Conservation (phyloP, 2,113 vertebrate genomes). For the Oceanodroma tethys region DNA sequence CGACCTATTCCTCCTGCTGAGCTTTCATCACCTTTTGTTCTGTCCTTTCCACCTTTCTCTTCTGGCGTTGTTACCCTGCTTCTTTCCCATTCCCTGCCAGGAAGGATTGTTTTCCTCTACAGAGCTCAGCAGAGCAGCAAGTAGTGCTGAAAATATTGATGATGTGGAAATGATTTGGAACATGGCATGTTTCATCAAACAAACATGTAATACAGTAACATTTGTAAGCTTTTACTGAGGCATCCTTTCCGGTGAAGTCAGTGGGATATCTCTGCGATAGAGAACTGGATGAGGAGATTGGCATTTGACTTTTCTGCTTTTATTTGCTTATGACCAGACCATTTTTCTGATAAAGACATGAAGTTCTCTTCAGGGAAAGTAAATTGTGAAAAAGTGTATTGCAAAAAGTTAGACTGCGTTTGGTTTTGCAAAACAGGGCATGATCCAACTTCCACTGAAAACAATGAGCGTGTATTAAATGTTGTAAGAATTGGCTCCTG, state of each 20-base stretch:
- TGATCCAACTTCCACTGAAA: background rate
- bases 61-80: background rate
- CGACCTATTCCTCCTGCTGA: background rate
- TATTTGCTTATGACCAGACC: background rate
- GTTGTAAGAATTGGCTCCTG: background rate
- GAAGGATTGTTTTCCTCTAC: background rate
- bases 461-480: background rate
- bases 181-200: background rate
- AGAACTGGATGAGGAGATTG: background rate
- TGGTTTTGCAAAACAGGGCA: background rate
- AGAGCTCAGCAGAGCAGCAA: background rate
- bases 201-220: background rate
- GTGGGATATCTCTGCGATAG: background rate
- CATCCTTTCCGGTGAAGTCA: background rate
- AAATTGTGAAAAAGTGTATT: background rate
- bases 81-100: background rate
- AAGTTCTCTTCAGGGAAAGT: background rate
- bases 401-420: background rate
- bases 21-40: background rate
- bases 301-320: background rate
- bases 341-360: background rate
- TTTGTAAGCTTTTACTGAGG: background rate
- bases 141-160: background rate
- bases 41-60: background rate
- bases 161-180: background rate